phyloP scores from a whole-genome alignment of 1,140 invertebrate species.

The Drosophila mojavensis region DNA sequence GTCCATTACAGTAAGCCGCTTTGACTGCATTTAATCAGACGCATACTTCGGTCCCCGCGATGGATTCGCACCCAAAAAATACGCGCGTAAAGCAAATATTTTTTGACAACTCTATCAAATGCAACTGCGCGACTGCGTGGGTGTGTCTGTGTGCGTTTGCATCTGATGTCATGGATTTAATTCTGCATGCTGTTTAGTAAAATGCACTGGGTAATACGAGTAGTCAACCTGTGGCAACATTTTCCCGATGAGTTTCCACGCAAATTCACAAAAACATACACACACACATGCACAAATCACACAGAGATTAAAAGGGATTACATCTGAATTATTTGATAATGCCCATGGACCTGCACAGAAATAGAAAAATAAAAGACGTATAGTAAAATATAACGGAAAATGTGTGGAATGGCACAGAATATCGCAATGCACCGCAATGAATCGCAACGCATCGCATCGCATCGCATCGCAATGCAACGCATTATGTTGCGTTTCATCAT shows the following conservation, averaged over 20 bases:
- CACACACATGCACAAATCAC: conserved; percentile 7
- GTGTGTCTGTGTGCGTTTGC: conserved; percentile 1
- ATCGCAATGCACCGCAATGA: no score
- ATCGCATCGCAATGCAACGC: no score
- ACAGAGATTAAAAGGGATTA: conserved; percentile 68
- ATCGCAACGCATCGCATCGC: no score
- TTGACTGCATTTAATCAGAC: conserved; percentile 63
- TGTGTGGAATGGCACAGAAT: conserved; percentile 6
- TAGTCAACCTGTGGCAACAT: conserved; percentile 36
- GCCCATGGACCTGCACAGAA: conserved; percentile 26
- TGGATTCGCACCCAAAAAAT: conserved; percentile 24
- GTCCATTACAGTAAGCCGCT: conserved; percentile 73
- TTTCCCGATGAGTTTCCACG: conserved; percentile 42
- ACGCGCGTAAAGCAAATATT: conserved; percentile 50
- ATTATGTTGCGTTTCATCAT: conserved; percentile 41
- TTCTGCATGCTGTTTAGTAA: conserved; percentile 62
- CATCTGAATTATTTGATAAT: conserved; percentile 74
- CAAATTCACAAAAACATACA: not conserved
- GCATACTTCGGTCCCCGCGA: conserved; percentile 20
- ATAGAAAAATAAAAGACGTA: not conserved
- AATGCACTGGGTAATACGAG: conserved; percentile 23
- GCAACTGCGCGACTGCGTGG: not conserved
- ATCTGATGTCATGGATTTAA: conserved; percentile 57
- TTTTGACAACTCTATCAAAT: conserved; percentile 59
- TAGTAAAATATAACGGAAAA: not conserved